Base-by-base conservation (phyloP, 1,140 invertebrate genomes). In the Dendroctonus ponderosae region DNA sequence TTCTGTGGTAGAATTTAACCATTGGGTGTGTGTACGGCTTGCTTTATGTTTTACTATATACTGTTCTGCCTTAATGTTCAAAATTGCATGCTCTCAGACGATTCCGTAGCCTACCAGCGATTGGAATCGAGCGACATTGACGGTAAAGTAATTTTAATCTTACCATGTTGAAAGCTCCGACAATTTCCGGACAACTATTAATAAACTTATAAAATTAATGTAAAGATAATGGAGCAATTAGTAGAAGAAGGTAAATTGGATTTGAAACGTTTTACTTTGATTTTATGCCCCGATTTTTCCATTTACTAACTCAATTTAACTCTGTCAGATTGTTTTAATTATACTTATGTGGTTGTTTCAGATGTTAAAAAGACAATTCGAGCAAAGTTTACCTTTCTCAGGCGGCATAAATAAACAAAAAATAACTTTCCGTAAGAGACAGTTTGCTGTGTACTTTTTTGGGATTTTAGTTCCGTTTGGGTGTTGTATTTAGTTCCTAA, bases 231-330 rank as follows among this genome's bases (percentile, higher is more conserved):
- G 59, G 15, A 68, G 58, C 59, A 69, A 68, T 70, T 66, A 67
- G 62, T 69, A 66, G 57, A 64, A 69, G 63, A 60, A 66, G 68
- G 62, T 66, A 69, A 61, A 48, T 49, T 57, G 26, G 12, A 40
- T 42, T 58, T 48, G 26, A 26, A 26, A 26, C 54, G n/a, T n/a
- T 53, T 53, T 53, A n/a, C 51, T 11, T 26, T 37, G 37, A 48
- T 14, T 14, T n/a, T 48, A 14, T 48, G 11, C 11, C 46, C 46
- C 12, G 9, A 46, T 46, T 46, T 46, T 46, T 9, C 1, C 14
- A n/a, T 48, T 48, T 14, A n/a, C 14, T 53, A 14, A n/a, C n/a
- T 53, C n/a, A 11, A 14, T 53, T 9, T 15, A 53, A 15, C 26
- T 56, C 11, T 40, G 61, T 63, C 61, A 63, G 61, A 53, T 63